phyloP scores from a whole-genome alignment of 2,797 vertebrate species.

The Schizopygopsis malacanthus region DNA sequence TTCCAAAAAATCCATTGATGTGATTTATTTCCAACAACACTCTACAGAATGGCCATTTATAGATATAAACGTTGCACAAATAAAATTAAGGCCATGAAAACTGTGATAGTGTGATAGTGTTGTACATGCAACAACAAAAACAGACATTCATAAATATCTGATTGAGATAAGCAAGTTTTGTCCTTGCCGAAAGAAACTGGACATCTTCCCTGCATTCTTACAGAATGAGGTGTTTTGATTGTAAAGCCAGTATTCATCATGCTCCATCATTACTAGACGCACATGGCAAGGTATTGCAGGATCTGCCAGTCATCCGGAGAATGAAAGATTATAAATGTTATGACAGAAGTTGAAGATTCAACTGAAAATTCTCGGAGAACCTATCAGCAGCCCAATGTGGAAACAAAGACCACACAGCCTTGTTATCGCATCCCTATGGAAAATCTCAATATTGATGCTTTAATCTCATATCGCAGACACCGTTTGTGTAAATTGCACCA shows the following conservation, averaged over 20 bases:
- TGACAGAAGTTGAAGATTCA: neutral
- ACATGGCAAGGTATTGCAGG: neutral
- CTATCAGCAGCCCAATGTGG: constrained; percentile 19
- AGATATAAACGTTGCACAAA: constrained; percentile 17
- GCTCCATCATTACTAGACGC: constrained; percentile 1
- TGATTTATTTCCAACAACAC: constrained; percentile 19
- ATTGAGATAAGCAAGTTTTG: constrained; percentile 26
- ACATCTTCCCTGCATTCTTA: constrained; percentile 15
- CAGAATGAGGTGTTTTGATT: neutral
- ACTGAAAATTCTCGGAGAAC: neutral
- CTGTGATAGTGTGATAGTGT: neutral
- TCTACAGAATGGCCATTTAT: constrained; percentile 10
- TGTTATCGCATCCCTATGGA: neutral
- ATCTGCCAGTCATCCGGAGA: neutral
- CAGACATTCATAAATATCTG: neutral
- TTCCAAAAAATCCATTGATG: neutral
- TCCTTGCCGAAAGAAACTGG: neutral
- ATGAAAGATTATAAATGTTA: constrained; percentile 4
- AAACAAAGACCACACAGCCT: constrained; percentile 35
- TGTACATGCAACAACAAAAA: constrained; percentile 5
- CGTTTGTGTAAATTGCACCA: constrained; percentile 5
- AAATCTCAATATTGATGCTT: constrained; percentile 5
- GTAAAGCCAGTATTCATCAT: constrained; percentile 20
- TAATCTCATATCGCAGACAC: constrained; percentile 14
- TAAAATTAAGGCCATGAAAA: constrained; percentile 1